Evolutionary conservation across 2,797 vertebrate species (phyloP), one percentile per base, ranked within the genome.

Genomic region (Oryzias sinensis): DNA sequence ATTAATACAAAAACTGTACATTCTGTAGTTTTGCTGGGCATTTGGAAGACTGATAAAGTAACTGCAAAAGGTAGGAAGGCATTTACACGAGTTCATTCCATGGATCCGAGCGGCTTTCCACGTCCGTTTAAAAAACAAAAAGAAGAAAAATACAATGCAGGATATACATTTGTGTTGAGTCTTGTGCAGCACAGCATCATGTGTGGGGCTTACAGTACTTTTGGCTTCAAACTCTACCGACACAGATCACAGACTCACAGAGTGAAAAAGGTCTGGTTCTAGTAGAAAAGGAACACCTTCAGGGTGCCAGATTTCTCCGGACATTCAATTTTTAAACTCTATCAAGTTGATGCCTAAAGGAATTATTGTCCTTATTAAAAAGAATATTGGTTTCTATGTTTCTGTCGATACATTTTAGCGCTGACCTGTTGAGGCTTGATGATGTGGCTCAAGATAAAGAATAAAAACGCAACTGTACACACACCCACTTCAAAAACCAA

Each of bases 1-100:
- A 87, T 83, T 81, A 85, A 90, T 91, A 91, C 94, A 95, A 96
- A 97, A 96, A 94, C 97, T 98, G 94, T 98, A 98, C 96, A 98
- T 94, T 95, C 94, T 91, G 90, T 93, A 91, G 93, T 95, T 95
- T 94, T 95, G 94, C 95, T 96, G 95, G 95, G 96, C 92, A 94
- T 90, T 88, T 94, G 96, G 96, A 98, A 97, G 95, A 98, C 96
- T 88, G 93, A 93, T 94, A 45, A 88, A 93, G 93, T 88, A 89
- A 92, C 89, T 91, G 93, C 89, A 93, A 84, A 69, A 82, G 66
- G 72, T 73, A 78, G 74, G 92, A 90, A 73, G 68, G 76, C 89
- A 87, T 92, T 80, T 92, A 91, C 87, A 91, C 64, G 56, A 68
- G 64, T 59, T 55, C 69, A 62, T 67, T 71, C 74, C 80, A 76